phyloP scores from a whole-genome alignment of 2,888 invertebrate genomes.

The Diarsia rubi region DNA sequence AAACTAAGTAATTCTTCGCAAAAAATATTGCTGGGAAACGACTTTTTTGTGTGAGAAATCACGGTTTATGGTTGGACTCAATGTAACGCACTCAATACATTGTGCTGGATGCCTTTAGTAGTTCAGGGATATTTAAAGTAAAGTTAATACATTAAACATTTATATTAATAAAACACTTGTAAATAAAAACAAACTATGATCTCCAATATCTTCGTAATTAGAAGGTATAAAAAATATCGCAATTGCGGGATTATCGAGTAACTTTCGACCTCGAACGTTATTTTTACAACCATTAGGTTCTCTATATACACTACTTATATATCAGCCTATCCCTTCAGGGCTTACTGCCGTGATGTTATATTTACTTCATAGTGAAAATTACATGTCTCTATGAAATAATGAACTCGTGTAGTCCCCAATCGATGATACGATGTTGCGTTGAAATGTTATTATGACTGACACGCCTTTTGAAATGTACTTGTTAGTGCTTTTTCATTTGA shows the following conservation, averaged over 20 bases:
- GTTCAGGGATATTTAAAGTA: no score
- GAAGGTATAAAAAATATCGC: no score
- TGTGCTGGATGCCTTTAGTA: neutral
- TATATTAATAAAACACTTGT: neutral
- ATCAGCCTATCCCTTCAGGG: neutral
- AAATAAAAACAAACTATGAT: neutral
- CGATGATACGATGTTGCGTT: constrained; percentile 5
- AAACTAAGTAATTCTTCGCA: neutral
- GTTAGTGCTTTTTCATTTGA: neutral
- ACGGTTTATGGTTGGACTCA: neutral
- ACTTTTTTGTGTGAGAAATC: neutral
- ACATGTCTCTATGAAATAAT: neutral
- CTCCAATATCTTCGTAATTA: no score
- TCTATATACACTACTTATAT: neutral
- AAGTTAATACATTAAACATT: neutral
- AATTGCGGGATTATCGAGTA: neutral
- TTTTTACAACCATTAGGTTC: neutral
- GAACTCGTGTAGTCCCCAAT: constrained; percentile 18
- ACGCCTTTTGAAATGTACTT: constrained; percentile 7
- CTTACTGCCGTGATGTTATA: neutral
- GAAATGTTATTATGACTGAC: neutral
- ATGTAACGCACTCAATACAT: neutral
- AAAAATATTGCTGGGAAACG: neutral
- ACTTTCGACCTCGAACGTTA: neutral
- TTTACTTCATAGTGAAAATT: neutral